phyloP scores from a whole-genome alignment of 2,888 invertebrate species.

The Tupiocoris notatus region DNA sequence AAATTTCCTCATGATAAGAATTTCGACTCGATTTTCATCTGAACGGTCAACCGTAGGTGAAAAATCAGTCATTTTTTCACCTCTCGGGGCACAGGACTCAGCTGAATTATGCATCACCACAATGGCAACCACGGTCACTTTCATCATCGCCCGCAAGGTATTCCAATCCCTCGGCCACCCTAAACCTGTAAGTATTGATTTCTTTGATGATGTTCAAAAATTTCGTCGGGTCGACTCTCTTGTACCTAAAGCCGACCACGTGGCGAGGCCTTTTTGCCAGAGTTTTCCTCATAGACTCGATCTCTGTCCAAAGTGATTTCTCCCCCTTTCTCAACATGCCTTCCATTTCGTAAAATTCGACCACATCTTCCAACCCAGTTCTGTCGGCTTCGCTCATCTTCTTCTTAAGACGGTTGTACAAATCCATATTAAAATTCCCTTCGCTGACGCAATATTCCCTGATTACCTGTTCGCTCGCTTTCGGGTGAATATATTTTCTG shows the following conservation, averaged over 20 bases:
- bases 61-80: neutral
- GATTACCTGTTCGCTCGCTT: neutral
- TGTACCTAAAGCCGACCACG: slow-evolving; percentile 6
- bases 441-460: neutral
- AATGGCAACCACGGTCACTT: slow-evolving; percentile 7
- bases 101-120: slow-evolving; percentile 2
- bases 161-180: slow-evolving; percentile 23
- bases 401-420: neutral
- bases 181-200: slow-evolving; percentile 20
- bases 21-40: no score
- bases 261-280: slow-evolving; percentile 8
- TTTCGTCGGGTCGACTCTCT: neutral
- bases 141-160: neutral
- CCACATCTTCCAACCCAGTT: slow-evolving; percentile 32
- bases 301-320: slow-evolving; percentile 9
- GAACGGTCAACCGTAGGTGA: no score
- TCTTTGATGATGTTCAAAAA: slow-evolving; percentile 9
- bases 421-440: neutral
- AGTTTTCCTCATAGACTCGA: slow-evolving; percentile 9
- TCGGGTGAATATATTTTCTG: slow-evolving; percentile 19
- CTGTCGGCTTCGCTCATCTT: neutral
- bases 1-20: no score
- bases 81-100: neutral
- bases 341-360: slow-evolving; percentile 31
- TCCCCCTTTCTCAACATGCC: slow-evolving; percentile 20